Conservation (phyloP, 2,888 invertebrate species). For the Dromius quadrimaculatus region DNA sequence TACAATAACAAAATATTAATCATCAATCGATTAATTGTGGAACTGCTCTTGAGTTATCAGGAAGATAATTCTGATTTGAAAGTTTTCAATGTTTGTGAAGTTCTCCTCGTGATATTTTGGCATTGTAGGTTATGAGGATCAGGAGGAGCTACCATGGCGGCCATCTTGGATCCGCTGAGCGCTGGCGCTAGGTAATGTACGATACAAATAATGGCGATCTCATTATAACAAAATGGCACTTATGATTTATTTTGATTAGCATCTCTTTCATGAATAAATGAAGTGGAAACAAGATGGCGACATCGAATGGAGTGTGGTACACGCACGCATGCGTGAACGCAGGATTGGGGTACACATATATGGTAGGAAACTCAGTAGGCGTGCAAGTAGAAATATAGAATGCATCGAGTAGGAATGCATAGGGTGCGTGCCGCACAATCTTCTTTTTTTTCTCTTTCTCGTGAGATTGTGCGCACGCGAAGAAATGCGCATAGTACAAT, state of each 20-base stretch:
- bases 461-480: slow-evolving; percentile 44
- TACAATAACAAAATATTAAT: too few species aligned
- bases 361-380: slow-evolving; percentile 13
- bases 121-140: slow-evolving; percentile 1
- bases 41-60: too few species aligned
- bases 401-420: slow-evolving; percentile 65
- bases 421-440: slow-evolving; percentile 49
- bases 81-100: too few species aligned
- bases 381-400: slow-evolving; percentile 63
- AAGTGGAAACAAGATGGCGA: slow-evolving; percentile 34
- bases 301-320: slow-evolving; percentile 49
- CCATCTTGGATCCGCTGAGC: slow-evolving; percentile 32
- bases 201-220: slow-evolving; percentile 34
- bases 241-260: slow-evolving; percentile 44
- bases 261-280: slow-evolving; percentile 14
- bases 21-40: too few species aligned
- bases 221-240: slow-evolving; percentile 45
- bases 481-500: slow-evolving; percentile 60
- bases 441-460: background rate
- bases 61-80: too few species aligned
- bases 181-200: slow-evolving; percentile 24
- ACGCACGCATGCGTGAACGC: too few species aligned
- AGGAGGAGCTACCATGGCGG: slow-evolving; percentile 12
- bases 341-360: slow-evolving; percentile 45
- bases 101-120: too few species aligned